Base-by-base conservation (phyloP, 2,888 invertebrate genomes). In the Molorchus minor region DNA sequence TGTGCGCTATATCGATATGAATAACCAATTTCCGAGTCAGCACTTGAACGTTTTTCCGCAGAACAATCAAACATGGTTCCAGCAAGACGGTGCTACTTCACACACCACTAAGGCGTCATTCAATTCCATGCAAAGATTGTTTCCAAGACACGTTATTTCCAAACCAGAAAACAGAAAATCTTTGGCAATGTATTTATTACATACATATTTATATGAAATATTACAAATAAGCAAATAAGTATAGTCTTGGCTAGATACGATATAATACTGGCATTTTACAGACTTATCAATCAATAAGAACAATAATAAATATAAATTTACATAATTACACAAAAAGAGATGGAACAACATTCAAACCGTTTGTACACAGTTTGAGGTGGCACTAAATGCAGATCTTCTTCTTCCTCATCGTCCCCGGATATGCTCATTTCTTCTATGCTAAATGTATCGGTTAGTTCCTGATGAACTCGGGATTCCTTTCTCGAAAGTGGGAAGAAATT, bases 381-480 rank as follows among this genome's bases (percentile, higher is more conserved):
- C 62, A 82, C 80, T 56, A 82, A 68, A 70, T 82, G 80, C 46
- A 82, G 71, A 65, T 82, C 82, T 65, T 82, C 82, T 65, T 80
- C 80, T 62, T 81, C 80, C 52, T 82, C 82, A 25, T 77, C 77
- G 47, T 78, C 81, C 2, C 84, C 85, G 58, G 85, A 86, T 74
- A 86, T 81, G 78, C 85, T 86, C 79, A 86, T 83, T 75, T 86
- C 85, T 79, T 86, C 86, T 76, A 86, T 85, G 63, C 85, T 85
- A 68, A 87, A 82, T 62, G 86, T 86, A 71, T 86, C 84, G n/a
- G 85, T 84, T 52, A 86, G 80, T 72, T 85, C 85, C 66, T 82
- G 82, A 59, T 84, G 83, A 30, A 76, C 73, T 60, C 77, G 71
- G 29, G 77, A 75, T 67, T 81, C 81, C 64, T 80, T 80, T 36